A percentile compares a stretch with the other conserved stretches of the same genome.
These are phyloP conservation scores for Acanthisitta chloris DNA, from an alignment of 2,113 vertebrate genomes.

Conservation along the genomic window DNA sequence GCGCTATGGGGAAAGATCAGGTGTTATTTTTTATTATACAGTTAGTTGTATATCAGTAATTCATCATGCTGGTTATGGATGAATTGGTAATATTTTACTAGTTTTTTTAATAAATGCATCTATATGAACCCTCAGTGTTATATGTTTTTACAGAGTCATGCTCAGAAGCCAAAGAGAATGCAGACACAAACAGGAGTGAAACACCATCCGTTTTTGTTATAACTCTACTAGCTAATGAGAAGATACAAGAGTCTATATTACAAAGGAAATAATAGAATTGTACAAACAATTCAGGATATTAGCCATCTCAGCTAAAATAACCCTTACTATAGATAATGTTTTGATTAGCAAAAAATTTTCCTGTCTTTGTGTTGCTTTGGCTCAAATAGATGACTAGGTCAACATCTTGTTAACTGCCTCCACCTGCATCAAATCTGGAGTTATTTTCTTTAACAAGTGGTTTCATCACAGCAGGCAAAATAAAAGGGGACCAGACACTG, in stretches of 20 bases:
- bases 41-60: background rate
- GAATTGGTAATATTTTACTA: background rate
- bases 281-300: conserved; percentile 35
- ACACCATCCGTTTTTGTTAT: background rate
- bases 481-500: background rate
- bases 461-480: background rate
- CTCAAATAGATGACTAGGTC: conserved; percentile 68
- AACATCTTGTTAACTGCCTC: conserved; percentile 50
- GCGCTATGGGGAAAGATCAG: background rate
- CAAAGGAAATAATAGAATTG: conserved; percentile 41
- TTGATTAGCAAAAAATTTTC: conserved; percentile 63
- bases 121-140: background rate
- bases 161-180: background rate
- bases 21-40: background rate
- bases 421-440: conserved; percentile 9
- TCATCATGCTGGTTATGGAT: background rate
- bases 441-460: conserved; percentile 1
- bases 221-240: background rate
- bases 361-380: conserved; percentile 66
- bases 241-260: background rate
- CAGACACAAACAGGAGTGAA: background rate
- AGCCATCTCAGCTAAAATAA: conserved; percentile 50
- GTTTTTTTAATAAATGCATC: background rate
- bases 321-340: conserved; percentile 49
- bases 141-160: background rate